Conservation (phyloP, 2,888 invertebrate species). For the Philereme vetulata region DNA sequence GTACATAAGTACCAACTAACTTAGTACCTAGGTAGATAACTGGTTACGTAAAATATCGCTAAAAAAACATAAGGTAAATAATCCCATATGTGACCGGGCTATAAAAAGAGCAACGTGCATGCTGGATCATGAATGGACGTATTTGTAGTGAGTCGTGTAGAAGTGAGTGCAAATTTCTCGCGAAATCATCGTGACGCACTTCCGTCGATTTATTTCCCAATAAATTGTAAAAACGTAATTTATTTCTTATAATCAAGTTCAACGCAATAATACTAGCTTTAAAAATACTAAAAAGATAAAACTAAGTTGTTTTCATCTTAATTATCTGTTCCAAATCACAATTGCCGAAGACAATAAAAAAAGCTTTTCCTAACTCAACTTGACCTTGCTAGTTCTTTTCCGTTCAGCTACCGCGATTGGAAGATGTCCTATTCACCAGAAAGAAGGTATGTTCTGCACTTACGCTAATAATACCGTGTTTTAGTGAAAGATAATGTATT, state of each 20-base stretch:
- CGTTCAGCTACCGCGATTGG: slow-evolving; percentile 90
- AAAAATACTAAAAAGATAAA: slow-evolving; percentile 61
- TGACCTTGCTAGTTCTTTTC: slow-evolving; percentile 87
- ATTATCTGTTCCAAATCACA: slow-evolving; percentile 23
- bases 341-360: slow-evolving; percentile 52
- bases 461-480: slow-evolving; percentile 51
- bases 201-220: slow-evolving; percentile 71
- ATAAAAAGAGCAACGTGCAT: not conserved
- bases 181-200: slow-evolving; percentile 54
- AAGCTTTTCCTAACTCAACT: slow-evolving; percentile 79
- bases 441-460: slow-evolving; percentile 88
- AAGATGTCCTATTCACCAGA: slow-evolving; percentile 93
- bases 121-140: slow-evolving; percentile 23
- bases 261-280: slow-evolving; percentile 39
- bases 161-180: slow-evolving; percentile 21
- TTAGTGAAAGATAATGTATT: slow-evolving; percentile 46
- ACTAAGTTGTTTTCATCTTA: slow-evolving; percentile 42
- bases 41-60: no score
- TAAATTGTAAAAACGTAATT: slow-evolving; percentile 55
- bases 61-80: no score
- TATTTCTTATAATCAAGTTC: slow-evolving; percentile 43
- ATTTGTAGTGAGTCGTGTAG: slow-evolving; percentile 8
- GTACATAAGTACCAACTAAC: no score
- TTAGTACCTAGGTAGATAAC: no score
- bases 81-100: no score